Percentiles rank a stretch among this genome's conserved stretches.
Evolutionary conservation across 2,113 vertebrate species (phyloP).

Genomic region (Gracilinanus agilis): DNA sequence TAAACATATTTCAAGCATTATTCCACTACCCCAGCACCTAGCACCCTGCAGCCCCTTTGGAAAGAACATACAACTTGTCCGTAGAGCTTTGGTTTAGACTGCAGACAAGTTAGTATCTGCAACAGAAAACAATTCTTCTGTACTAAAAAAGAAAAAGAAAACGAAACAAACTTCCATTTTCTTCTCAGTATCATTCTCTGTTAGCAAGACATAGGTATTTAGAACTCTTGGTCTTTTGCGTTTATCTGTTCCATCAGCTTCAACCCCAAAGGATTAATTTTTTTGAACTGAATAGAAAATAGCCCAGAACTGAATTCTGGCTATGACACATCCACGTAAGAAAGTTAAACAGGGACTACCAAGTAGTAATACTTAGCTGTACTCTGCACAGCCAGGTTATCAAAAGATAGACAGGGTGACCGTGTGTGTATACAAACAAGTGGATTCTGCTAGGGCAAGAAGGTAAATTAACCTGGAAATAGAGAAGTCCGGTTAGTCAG

Average conservation of each 20-base stretch:
- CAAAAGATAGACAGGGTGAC: too few relatives aligned
- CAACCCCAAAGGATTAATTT: background rate
- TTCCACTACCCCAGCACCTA: background rate
- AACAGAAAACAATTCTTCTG: constrained; percentile 18
- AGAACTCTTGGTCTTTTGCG: constrained; percentile 33
- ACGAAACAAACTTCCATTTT: background rate
- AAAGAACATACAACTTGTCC: background rate
- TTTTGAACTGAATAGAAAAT: background rate
- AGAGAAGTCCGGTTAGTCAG: constrained; percentile 4
- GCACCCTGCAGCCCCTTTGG: background rate
- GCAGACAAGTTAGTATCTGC: background rate
- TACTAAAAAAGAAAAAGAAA: constrained; percentile 29
- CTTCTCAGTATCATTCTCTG: background rate
- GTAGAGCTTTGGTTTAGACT: constrained; percentile 35
- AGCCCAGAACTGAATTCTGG: constrained; percentile 7
- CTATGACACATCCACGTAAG: accelerated
- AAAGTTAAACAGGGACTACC: background rate
- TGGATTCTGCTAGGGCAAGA: background rate
- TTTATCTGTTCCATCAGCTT: background rate
- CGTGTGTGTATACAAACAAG: background rate
- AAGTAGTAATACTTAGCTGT: background rate
- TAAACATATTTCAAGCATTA: constrained; percentile 36
- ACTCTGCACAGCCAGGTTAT: background rate
- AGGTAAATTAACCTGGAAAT: background rate
- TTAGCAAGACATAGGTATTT: constrained; percentile 42